phyloP scores from a whole-genome alignment of 2,113 vertebrate species.

The Odontophorus gujanensis region DNA sequence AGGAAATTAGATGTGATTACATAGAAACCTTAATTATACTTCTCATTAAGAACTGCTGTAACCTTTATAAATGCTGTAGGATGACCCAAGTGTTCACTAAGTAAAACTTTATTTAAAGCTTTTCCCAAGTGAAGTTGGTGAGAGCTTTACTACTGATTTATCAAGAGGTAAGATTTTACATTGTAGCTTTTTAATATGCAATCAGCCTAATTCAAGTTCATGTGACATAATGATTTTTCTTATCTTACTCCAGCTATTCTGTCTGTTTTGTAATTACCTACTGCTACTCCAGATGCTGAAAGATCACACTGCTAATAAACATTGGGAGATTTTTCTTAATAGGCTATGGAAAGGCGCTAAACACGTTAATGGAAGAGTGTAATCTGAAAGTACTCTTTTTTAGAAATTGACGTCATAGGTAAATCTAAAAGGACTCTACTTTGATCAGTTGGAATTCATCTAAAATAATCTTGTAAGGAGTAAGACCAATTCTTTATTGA shows the following conservation, averaged over 20 bases:
- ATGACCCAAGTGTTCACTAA: background rate
- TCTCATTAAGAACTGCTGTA: background rate
- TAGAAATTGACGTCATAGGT: background rate
- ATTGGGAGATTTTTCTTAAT: background rate
- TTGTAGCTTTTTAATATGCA: background rate
- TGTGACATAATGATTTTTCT: conserved; percentile 42
- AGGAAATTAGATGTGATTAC: background rate
- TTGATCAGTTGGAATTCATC: background rate
- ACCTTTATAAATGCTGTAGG: background rate
- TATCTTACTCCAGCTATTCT: conserved; percentile 40
- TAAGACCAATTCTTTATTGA: background rate
- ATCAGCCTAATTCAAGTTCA: background rate
- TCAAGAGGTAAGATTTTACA: background rate
- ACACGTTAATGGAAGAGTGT: accelerated
- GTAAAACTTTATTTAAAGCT: background rate
- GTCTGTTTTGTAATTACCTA: conserved; percentile 27
- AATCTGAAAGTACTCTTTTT: background rate
- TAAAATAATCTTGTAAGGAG: background rate
- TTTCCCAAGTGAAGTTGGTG: background rate
- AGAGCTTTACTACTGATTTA: background rate
- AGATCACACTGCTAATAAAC: background rate
- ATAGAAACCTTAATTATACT: background rate
- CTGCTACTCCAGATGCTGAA: background rate
- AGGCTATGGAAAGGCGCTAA: background rate
- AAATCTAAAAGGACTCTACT: background rate